phyloP scores from a whole-genome alignment of 2,797 vertebrate genomes.

The Oceanodroma leucorhoa region DNA sequence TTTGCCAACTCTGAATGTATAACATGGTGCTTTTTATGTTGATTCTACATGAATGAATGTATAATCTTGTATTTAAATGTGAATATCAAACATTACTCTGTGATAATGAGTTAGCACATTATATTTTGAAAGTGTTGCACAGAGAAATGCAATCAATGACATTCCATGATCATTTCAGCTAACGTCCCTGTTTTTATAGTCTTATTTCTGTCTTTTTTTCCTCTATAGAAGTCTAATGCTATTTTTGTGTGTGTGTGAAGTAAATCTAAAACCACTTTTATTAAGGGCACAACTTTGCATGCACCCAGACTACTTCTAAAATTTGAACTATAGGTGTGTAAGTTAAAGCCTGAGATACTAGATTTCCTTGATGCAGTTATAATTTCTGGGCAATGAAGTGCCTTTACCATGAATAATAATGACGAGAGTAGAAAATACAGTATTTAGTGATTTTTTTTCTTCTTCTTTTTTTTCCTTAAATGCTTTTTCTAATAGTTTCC shows the following conservation, averaged over 20 bases:
- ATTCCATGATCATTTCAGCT: neutral
- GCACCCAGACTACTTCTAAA: neutral
- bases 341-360: neutral
- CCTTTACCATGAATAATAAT: neutral
- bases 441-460: neutral
- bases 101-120: neutral
- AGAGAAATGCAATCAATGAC: neutral
- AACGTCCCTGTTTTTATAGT: neutral
- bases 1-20: neutral
- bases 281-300: neutral
- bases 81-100: neutral
- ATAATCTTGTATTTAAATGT: neutral
- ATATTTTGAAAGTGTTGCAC: neutral
- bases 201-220: neutral
- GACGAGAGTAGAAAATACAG: neutral
- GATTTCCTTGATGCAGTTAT: neutral
- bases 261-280: neutral
- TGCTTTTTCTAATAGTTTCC: neutral
- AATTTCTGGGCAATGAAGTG: neutral
- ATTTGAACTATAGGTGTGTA: neutral
- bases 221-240: neutral
- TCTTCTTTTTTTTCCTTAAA: neutral
- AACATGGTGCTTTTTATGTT: neutral
- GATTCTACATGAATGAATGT: neutral
- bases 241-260: neutral